These are phyloP conservation scores for Antheraea mylitta DNA, from an alignment of 1,140 invertebrate genomes.

Conservation along the genomic window DNA sequence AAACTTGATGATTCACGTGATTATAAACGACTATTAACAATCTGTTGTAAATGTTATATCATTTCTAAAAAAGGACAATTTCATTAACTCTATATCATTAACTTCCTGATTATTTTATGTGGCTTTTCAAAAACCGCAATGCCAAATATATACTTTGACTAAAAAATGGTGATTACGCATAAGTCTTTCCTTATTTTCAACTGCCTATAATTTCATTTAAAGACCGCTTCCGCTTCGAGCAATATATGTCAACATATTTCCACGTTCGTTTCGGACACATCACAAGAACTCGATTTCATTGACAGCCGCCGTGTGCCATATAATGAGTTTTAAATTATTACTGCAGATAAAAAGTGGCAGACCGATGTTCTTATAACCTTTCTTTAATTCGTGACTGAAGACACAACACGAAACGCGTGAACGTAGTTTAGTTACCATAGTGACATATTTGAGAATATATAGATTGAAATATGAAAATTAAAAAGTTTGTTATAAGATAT, in stretches of 20 bases:
- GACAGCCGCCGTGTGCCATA: constrained; percentile 63
- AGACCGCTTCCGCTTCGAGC: constrained; percentile 71
- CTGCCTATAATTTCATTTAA: constrained; percentile 72
- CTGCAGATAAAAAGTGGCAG: constrained; percentile 69
- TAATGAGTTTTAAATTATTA: constrained; percentile 78
- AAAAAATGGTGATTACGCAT: constrained; percentile 52
- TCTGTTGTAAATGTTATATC: background rate
- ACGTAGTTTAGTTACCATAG: background rate
- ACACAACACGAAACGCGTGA: constrained; percentile 37
- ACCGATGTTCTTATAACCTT: constrained; percentile 61
- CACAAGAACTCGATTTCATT: constrained; percentile 76
- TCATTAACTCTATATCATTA: background rate
- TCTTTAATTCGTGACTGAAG: constrained; percentile 60
- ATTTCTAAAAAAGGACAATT: background rate
- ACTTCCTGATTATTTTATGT: background rate
- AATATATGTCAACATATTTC: constrained; percentile 78
- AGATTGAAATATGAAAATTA: background rate
- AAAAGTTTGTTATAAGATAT: background rate
- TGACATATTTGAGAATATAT: background rate
- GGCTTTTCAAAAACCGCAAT: background rate
- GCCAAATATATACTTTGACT: background rate
- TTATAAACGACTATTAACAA: constrained; percentile 1
- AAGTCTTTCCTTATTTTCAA: constrained; percentile 71
- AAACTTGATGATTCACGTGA: constrained; percentile 3
- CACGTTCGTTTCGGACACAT: constrained; percentile 69